Evolutionary conservation across 2,113 vertebrate genomes (phyloP), one percentile per base, ranked within the genome.

Genomic region (Crotalus helleri): DNA sequence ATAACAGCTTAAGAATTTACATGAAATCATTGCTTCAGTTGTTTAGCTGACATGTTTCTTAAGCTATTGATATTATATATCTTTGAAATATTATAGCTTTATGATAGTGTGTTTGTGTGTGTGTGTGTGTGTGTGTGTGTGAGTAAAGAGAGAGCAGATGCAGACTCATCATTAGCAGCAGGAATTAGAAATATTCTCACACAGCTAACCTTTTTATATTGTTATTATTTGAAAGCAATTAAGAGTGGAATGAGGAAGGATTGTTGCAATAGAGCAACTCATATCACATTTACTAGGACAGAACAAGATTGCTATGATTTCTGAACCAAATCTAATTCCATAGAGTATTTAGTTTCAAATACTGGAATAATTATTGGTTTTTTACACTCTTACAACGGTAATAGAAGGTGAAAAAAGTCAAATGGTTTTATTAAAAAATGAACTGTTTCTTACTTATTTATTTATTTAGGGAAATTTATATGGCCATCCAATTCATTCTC

Each of bases 191-290:
- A 94, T 93, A 91, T 95, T 96, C 95, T 96, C 92, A 95, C 93
- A 89, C 96, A 96, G 95, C 88, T 95, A 96, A 96, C 2, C 0
- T 61, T 91, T 97, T 97, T 94, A 92, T 96, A 81, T 91, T 97
- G 97, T 94, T 92, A 96, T 97, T 96, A 97, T 96, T 97, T 97
- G 87, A 87, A 96, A 91, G 85, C 64, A 97, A 95, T 96, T 96
- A 94, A 96, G 91, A 93, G 39, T 93, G 91, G 61, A 94, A 95
- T 94, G 92, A 87, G 93, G 54, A 93, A 86, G 95, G 93, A 96
- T 96, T 95, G 1, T 96, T 97, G 89, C 53, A 95, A 54, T 74
- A 93, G 46, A 94, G 46, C 93, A 92, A 95, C 89, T 97, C 90
- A 96, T 94, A 94, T 90, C 92, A 90, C 90, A 94, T 58, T 96